Base-by-base conservation (phyloP, 2,888 invertebrate species). In the Saturnia pavonia region DNA sequence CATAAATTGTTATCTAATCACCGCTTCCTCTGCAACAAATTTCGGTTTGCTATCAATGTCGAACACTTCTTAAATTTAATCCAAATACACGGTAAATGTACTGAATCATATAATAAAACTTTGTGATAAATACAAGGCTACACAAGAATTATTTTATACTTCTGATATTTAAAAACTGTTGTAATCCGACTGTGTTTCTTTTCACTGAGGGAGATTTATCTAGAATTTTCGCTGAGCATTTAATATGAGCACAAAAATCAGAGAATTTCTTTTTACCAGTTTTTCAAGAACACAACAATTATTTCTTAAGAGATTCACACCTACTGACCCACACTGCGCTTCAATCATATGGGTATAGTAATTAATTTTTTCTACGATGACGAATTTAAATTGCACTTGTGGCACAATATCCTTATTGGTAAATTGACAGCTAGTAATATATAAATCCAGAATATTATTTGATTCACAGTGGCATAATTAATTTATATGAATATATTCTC, bases 1-100 rank as follows among this genome's bases (percentile, higher is more conserved):
- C 86, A 85, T 74, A 73, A 70, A 66, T 68, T 75, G 77, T 81
- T 87, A 88, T 86, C 86, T 88, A 84, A 87, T 87, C 85, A 69
- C 71, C 75, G 78, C 82, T 88, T 87, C 87, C 86, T 85, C 78
- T 80, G 74, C 72, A 77, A 79, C 76, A 76, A n/a, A 77, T 78
- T 80, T 80, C 67, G 74, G 77, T 77, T 75, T 77, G 74, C 74
- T 76, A 78, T 79, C 73, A 72, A 72, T 74, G 73, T 74, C 76
- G 72, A 74, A 69, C 72, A 74, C 68, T 72, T 79, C 77, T 73
- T 70, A 74, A 71, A 70, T 72, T 72, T 72, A 72, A 66, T 54
- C 45, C 11, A 40, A 40, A 40, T 67, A 54, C 66, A 67, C 43
- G 68, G 67, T 60, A 71, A 69, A 72, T 73, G 48, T 70, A 73